Evolutionary conservation across 2,888 invertebrate species (phyloP).

Genomic region (Trichacis sp.): DNA sequence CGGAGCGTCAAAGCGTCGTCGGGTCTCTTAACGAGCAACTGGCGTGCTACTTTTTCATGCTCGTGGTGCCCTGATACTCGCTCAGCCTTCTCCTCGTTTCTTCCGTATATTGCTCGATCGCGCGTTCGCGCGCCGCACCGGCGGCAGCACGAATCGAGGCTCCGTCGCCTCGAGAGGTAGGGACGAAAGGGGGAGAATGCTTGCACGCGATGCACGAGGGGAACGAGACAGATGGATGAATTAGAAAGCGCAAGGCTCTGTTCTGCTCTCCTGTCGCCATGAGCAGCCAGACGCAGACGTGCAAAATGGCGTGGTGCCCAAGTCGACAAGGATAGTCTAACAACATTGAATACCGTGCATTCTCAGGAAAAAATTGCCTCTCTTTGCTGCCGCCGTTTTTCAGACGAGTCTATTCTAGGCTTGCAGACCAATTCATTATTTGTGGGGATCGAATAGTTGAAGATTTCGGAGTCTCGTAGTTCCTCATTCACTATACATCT

Average conservation of each 20-base stretch:
- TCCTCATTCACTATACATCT: too few species aligned
- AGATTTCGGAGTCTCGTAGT: too few species aligned
- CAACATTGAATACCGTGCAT: conserved; percentile 38
- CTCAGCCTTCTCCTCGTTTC: conserved; percentile 65
- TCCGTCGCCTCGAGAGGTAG: neutral
- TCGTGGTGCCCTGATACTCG: conserved; percentile 52
- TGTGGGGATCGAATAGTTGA: too few species aligned
- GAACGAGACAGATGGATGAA: conserved; percentile 19
- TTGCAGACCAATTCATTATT: too few species aligned
- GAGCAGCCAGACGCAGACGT: conserved; percentile 67
- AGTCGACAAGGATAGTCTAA: conserved; percentile 28
- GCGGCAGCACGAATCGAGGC: conserved; percentile 63
- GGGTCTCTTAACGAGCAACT: conserved; percentile 22
- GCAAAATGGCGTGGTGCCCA: conserved; percentile 64
- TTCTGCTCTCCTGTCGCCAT: conserved; percentile 58
- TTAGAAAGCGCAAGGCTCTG: conserved; percentile 17
- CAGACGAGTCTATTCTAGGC: too few species aligned
- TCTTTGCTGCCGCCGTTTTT: neutral
- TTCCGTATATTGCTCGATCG: conserved; percentile 57
- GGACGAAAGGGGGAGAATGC: conserved; percentile 12
- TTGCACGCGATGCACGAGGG: conserved; percentile 9
- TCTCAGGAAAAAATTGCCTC: conserved; percentile 5
- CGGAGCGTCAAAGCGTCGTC: conserved; percentile 22
- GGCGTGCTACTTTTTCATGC: conserved; percentile 39
- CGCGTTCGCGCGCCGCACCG: conserved; percentile 24